Percentiles rank a stretch among this genome's conserved stretches.
These are phyloP conservation scores for Dendrocopos noguchii DNA, from an alignment of 2,113 vertebrate species.

Conservation along the genomic window DNA sequence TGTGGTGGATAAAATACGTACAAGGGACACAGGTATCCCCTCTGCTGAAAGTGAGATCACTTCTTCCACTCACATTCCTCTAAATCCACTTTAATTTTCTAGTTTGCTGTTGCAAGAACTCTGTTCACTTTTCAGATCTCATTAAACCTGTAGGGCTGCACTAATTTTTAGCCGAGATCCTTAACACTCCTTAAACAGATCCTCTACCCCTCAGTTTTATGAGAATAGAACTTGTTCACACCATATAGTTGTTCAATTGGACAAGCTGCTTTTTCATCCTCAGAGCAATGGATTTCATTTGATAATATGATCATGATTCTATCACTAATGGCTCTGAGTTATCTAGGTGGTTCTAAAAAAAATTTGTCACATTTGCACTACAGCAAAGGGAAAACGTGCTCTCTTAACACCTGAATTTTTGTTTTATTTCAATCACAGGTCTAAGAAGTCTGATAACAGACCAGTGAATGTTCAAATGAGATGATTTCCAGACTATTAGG, in stretches of 20 bases:
- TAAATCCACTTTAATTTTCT: background rate
- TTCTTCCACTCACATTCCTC: rapidly evolving
- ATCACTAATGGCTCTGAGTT: background rate
- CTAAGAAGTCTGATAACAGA: background rate
- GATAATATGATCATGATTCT: background rate
- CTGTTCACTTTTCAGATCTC: background rate
- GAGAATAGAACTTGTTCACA: too few relatives aligned
- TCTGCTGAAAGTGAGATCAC: background rate
- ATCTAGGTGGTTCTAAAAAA: background rate
- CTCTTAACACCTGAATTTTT: background rate
- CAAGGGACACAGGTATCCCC: background rate
- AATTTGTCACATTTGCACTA: background rate
- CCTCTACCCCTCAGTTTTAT: too few relatives aligned
- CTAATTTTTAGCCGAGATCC: background rate
- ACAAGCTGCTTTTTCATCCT: too few relatives aligned
- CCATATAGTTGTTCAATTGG: too few relatives aligned
- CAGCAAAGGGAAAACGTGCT: background rate
- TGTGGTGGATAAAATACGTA: background rate
- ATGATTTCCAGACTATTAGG: background rate
- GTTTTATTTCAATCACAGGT: background rate
- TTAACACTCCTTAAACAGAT: too few relatives aligned
- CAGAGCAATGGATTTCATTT: too few relatives aligned
- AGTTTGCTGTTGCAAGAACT: background rate
- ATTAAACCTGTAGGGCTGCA: background rate
- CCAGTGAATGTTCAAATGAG: background rate